Percentiles rank a stretch among this genome's conserved stretches.
Evolutionary conservation across 2,797 vertebrate genomes (phyloP).

Genomic region (Graptemys geographica): DNA sequence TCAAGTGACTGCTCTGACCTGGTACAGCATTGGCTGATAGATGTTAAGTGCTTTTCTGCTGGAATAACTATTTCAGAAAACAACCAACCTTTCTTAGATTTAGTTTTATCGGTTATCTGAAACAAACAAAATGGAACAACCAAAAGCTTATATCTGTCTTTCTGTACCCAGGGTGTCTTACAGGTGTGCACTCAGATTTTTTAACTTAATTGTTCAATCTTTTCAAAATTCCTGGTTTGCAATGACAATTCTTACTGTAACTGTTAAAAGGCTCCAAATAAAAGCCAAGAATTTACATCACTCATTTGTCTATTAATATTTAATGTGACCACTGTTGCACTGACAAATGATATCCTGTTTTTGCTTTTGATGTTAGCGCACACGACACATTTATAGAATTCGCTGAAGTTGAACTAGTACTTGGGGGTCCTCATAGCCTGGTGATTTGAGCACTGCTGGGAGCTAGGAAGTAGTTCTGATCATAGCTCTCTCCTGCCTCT

Average conservation of each 20-base stretch:
- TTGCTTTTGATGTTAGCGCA: not conserved
- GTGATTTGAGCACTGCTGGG: not conserved
- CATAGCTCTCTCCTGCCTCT: not conserved
- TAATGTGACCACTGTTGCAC: not conserved
- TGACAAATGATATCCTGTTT: not conserved
- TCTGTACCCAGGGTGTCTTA: conserved; percentile 52
- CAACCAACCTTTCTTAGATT: conserved; percentile 10
- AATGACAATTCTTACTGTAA: conserved; percentile 77
- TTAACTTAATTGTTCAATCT: conserved; percentile 66
- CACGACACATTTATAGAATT: not conserved
- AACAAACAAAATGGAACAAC: conserved; percentile 28
- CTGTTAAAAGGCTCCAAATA: conserved; percentile 72
- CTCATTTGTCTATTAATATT: not conserved
- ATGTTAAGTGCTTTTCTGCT: not conserved
- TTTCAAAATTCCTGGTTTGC: conserved; percentile 56
- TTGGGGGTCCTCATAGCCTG: not conserved
- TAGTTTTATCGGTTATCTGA: conserved; percentile 23
- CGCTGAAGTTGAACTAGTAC: not conserved
- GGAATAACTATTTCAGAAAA: not conserved
- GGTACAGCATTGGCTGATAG: conserved; percentile 57
- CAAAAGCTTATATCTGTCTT: not conserved
- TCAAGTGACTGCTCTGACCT: conserved; percentile 40
- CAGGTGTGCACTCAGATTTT: conserved; percentile 66
- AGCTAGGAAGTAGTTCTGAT: not conserved
- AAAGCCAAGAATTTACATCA: conserved; percentile 48